Percentiles rank a stretch among this genome's conserved stretches.
These are phyloP conservation scores for Oryzias dopingdopingensis DNA, from an alignment of 2,797 vertebrate species.

Conservation along the genomic window DNA sequence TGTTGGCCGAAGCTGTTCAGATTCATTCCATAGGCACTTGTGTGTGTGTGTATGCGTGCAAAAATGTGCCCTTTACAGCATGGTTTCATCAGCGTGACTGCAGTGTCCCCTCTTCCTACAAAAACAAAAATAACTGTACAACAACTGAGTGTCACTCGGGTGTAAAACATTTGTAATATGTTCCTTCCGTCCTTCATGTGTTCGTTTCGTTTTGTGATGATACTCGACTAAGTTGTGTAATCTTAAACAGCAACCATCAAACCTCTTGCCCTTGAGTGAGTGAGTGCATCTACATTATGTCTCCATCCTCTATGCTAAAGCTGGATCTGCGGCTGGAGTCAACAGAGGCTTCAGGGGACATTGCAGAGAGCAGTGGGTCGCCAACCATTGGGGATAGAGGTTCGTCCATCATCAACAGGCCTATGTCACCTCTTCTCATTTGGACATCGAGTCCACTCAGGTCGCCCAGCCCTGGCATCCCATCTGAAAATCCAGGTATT, in stretches of 20 bases:
- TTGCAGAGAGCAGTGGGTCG: slow-evolving; percentile 92
- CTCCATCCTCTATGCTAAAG: slow-evolving; percentile 96
- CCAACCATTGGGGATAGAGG: slow-evolving; percentile 86
- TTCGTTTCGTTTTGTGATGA: neutral
- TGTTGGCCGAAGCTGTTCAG: slow-evolving; percentile 34
- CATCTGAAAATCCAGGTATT: slow-evolving; percentile 79
- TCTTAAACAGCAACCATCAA: slow-evolving; percentile 18
- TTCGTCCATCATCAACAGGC: slow-evolving; percentile 95
- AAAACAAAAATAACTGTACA: slow-evolving; percentile 31
- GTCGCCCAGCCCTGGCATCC: slow-evolving; percentile 83
- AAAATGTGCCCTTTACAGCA: slow-evolving; percentile 11
- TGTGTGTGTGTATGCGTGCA: slow-evolving; percentile 3
- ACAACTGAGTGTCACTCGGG: slow-evolving; percentile 20
- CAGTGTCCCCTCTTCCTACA: slow-evolving; percentile 12
- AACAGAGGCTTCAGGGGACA: slow-evolving; percentile 93
- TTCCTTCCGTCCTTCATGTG: slow-evolving; percentile 19
- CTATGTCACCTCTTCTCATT: slow-evolving; percentile 85
- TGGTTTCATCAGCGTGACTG: slow-evolving; percentile 7
- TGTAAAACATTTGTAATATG: slow-evolving; percentile 16
- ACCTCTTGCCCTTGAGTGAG: slow-evolving; percentile 15
- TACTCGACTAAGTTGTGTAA: too few relatives aligned
- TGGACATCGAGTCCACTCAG: slow-evolving; percentile 79
- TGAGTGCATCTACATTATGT: slow-evolving; percentile 82
- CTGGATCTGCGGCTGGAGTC: slow-evolving; percentile 97
- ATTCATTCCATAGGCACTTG: slow-evolving; percentile 26